These are phyloP conservation scores for Hyles euphorbiae DNA, from an alignment of 1,140 invertebrate species.

Conservation along the genomic window DNA sequence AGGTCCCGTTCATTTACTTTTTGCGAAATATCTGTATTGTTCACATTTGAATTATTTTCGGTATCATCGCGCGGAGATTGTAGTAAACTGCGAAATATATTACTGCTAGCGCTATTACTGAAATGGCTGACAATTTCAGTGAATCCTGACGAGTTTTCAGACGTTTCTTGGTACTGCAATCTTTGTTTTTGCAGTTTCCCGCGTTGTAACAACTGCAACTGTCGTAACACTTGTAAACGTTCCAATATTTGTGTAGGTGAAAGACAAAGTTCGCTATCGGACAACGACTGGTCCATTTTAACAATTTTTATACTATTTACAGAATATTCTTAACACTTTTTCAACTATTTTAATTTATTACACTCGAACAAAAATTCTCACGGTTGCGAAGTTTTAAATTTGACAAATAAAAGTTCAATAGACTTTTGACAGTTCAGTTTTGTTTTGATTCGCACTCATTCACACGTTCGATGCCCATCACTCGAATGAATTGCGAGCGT, in stretches of 20 bases:
- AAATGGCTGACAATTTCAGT: slow-evolving; percentile 69
- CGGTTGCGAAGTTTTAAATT: neutral
- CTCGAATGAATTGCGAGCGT: too few species aligned
- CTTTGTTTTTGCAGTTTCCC: slow-evolving; percentile 62
- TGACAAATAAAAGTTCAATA: too few species aligned
- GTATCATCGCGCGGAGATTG: slow-evolving; percentile 37
- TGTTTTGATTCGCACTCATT: too few species aligned
- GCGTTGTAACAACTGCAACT: slow-evolving; percentile 57
- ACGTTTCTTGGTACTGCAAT: slow-evolving; percentile 45
- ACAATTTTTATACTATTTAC: slow-evolving; percentile 1
- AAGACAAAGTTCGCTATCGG: slow-evolving; percentile 57
- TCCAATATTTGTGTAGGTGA: slow-evolving; percentile 65
- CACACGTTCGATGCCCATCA: too few species aligned
- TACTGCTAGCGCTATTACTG: slow-evolving; percentile 61
- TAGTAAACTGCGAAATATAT: slow-evolving; percentile 59
- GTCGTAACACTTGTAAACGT: slow-evolving; percentile 54
- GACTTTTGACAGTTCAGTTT: too few species aligned
- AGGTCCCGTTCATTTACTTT: slow-evolving; percentile 39
- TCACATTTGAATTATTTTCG: slow-evolving; percentile 25
- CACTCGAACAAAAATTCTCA: slow-evolving; percentile 1
- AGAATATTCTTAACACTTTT: too few species aligned
- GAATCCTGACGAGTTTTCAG: slow-evolving; percentile 47
- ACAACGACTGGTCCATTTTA: slow-evolving; percentile 56
- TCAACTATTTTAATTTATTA: too few species aligned
- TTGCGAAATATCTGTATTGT: slow-evolving; percentile 21